Base-by-base conservation (phyloP, 2,888 invertebrate species). In the Drosophila merina region DNA sequence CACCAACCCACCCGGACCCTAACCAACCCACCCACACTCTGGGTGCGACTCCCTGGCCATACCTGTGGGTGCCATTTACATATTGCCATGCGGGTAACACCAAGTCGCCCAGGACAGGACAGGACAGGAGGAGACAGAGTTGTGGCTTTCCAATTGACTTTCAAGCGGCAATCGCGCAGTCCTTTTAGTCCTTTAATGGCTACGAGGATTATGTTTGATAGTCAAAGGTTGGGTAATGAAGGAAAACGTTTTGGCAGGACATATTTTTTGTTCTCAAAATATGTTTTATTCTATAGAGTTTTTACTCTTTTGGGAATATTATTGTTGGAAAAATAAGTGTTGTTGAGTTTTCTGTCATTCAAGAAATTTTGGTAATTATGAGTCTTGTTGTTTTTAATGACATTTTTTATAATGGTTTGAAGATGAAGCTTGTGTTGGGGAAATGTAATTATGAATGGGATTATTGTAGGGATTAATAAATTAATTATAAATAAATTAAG, bases 51-150 rank as follows among this genome's bases (percentile, higher is more conserved):
- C 50, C 49, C 59, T 54, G 51, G 72, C 56, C 63, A 56, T 56
- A 72, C 63, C 63, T 72, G 55, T 25, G 40, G 30, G 63, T 67
- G 55, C 70, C 62, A 62, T 70, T 70, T 72, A 31, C 73, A 72
- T 70, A 71, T 59, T 69, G 49, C 44, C 63, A 47, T 47, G 59
- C 28, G 56, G 47, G 30, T 6, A 9, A 3, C 8, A 8, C n/a
- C n/a, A n/a, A 5, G 28, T 8, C 48, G 8, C 10, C n/a, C 3
- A 20, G 20, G 20, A 20, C 20, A 20, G 20, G 20, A 1, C 20
- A 20, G 20, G 20, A 20, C 20, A 20, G 20, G 20, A 2, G 8
- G 14, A 47, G 38, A 25, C 25, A 2, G 62, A 20, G 38, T 25
- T 51, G 44, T 66, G 2, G 2, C 14, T 14, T 14, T 36, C 36